Evolutionary conservation across 1,140 invertebrate species (phyloP).

Genomic region (Thaumatotibia leucotreta): DNA sequence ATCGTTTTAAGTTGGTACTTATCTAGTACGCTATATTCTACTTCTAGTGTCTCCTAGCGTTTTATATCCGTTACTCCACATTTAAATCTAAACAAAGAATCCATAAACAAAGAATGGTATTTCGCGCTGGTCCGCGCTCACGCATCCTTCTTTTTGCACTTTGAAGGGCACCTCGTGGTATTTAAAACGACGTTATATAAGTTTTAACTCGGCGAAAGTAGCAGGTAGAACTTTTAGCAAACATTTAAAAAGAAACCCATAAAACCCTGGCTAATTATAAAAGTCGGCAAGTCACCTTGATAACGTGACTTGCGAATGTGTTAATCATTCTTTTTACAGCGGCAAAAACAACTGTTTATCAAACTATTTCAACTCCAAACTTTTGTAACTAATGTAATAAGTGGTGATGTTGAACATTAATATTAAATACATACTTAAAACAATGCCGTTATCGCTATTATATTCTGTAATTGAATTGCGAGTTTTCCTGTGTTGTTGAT

Average conservation of each 20-base stretch:
- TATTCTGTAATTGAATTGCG: slow-evolving; percentile 4
- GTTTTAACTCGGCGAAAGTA: not conserved
- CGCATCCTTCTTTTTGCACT: slow-evolving; percentile 2
- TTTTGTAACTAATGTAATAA: not conserved
- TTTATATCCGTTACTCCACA: not conserved
- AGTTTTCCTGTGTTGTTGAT: slow-evolving; percentile 12
- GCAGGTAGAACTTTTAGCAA: not conserved
- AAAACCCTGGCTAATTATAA: not conserved
- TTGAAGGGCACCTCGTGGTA: not conserved
- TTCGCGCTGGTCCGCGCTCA: not conserved
- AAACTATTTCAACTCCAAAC: not conserved
- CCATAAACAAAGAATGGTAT: not conserved
- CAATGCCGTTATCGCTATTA: not conserved
- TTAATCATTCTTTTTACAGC: slow-evolving; percentile 3
- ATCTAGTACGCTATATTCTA: too few relatives aligned
- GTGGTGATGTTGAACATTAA: not conserved
- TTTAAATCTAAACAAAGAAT: too few relatives aligned
- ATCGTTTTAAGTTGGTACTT: too few relatives aligned
- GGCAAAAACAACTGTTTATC: not conserved
- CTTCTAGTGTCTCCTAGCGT: not conserved
- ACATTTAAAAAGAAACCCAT: slow-evolving; percentile 4
- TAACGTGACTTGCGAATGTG: slow-evolving; percentile 9
- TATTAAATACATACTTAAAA: not conserved
- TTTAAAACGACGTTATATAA: not conserved
- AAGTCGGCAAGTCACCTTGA: slow-evolving; percentile 9